Base-by-base conservation (phyloP, 2,888 invertebrate species). In the Endomychus coccineus region DNA sequence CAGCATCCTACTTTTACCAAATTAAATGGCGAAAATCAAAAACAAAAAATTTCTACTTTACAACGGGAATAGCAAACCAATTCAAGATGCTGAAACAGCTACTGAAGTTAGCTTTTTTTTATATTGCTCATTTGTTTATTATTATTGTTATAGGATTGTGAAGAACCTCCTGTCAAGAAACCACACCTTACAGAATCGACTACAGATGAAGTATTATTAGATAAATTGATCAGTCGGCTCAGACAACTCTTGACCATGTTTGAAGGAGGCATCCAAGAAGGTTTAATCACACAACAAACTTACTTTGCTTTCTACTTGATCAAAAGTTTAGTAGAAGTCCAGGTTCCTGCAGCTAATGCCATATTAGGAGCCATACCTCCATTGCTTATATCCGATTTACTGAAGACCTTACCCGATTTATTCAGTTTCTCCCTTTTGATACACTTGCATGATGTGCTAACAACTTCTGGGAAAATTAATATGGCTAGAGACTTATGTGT, bases 401-500 rank as follows among this genome's bases (percentile, higher is more conserved):
- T 92, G 37, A 86, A 87, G 61, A 68, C 83, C 28, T 66, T 87
- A 32, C 87, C 88, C 0, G 83, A 85, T 52, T 70, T 78, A 49
- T 86, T 88, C 56, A 78, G 76, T 43, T 82, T 80, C 42, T 77
- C 80, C 44, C 68, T 88, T 35, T 70, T 88, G 41, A 67, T 88
- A 30, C 75, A 83, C 55, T 68, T 88, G 42, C 87, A 92, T 62
- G 90, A 91, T 64, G 71, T 90, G 29, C 74, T 79, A 31, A 78
- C 80, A 12, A 65, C 75, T 12, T 73, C 76, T 34, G 90, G 92
- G 1, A 74, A 91, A 36, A 85, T 85, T 58, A 80, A 85, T 39
- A 88, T 89, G 34, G 88, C 91, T 1, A 77, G 88, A 54, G 90
- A 90, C 64, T 69, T 94, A 39, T 90, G 91, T 61, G 75, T 91